phyloP scores from a whole-genome alignment of 1,140 invertebrate genomes.

The Adoxophyes honmai region DNA sequence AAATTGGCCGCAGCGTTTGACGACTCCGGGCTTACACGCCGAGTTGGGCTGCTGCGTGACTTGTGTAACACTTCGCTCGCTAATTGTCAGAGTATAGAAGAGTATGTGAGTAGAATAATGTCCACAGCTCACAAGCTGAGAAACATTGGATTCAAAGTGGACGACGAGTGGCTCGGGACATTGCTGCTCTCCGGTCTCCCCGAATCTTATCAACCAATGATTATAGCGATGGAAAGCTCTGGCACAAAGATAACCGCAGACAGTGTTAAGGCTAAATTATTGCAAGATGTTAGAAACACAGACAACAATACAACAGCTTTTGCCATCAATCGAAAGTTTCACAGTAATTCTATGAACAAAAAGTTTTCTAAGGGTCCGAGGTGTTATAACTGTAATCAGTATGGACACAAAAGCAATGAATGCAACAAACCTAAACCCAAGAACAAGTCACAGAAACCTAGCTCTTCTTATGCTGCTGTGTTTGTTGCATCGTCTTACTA shows the following conservation, averaged over 20 bases:
- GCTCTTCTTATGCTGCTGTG: slow-evolving; percentile 29
- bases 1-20: slow-evolving; percentile 7
- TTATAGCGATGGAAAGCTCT: slow-evolving; percentile 18
- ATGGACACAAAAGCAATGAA: slow-evolving; percentile 33
- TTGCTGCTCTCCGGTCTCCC: too few species aligned
- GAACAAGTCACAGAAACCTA: slow-evolving; percentile 11
- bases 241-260: slow-evolving; percentile 23
- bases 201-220: slow-evolving; percentile 42
- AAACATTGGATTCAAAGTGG: too few species aligned
- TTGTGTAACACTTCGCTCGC: too few species aligned
- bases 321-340: slow-evolving; percentile 19
- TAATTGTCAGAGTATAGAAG: too few species aligned
- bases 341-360: slow-evolving; percentile 16
- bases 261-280: neutral
- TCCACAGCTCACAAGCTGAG: too few species aligned
- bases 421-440: slow-evolving; percentile 26
- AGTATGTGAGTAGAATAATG: too few species aligned
- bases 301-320: slow-evolving; percentile 25
- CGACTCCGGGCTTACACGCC: slow-evolving; percentile 11
- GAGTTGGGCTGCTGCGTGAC: slow-evolving; percentile 15
- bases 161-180: too few species aligned
- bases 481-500: slow-evolving; percentile 24
- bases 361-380: slow-evolving; percentile 31
- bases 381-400: slow-evolving; percentile 30
- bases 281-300: slow-evolving; percentile 22